Evolutionary conservation across 1,140 invertebrate species (phyloP).

Genomic region (Cotesia typhae): DNA sequence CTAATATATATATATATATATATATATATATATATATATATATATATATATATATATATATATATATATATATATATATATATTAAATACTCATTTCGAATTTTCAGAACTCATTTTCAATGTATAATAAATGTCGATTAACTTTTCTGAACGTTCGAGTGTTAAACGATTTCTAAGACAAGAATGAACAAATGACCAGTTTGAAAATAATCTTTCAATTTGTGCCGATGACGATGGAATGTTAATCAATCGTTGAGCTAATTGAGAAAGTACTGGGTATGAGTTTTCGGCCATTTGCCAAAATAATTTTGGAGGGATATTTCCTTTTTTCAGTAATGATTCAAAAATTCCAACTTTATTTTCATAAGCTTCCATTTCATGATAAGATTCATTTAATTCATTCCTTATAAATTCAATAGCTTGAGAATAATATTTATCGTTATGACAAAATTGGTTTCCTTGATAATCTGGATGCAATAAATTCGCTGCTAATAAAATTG

Average conservation of each 20-base stretch:
- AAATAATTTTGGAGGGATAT: neutral
- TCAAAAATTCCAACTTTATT: conserved; percentile 1
- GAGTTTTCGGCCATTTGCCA: neutral
- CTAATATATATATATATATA: too few relatives aligned
- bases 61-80: too few relatives aligned
- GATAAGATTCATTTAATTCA: neutral
- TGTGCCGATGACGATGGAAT: conserved; percentile 28
- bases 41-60: too few relatives aligned
- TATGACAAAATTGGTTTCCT: conserved; percentile 10
- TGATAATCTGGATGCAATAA: conserved; percentile 29
- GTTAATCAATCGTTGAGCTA: conserved; percentile 14
- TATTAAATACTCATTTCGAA: too few relatives aligned
- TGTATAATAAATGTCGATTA: conserved; percentile 22
- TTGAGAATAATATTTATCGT: neutral
- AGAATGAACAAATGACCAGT: conserved; percentile 24
- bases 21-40: too few relatives aligned
- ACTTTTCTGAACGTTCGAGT: conserved; percentile 13
- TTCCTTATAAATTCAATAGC: neutral
- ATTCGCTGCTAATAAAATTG: conserved; percentile 29
- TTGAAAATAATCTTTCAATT: conserved; percentile 25
- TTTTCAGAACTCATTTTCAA: conserved; percentile 20
- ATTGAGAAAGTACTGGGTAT: conserved; percentile 13
- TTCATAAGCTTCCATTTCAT: conserved; percentile 1
- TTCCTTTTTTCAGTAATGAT: conserved; percentile 7
- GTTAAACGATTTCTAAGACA: conserved; percentile 24